phyloP scores from a whole-genome alignment of 2,113 vertebrate species.

The Mystacornis crossleyi region DNA sequence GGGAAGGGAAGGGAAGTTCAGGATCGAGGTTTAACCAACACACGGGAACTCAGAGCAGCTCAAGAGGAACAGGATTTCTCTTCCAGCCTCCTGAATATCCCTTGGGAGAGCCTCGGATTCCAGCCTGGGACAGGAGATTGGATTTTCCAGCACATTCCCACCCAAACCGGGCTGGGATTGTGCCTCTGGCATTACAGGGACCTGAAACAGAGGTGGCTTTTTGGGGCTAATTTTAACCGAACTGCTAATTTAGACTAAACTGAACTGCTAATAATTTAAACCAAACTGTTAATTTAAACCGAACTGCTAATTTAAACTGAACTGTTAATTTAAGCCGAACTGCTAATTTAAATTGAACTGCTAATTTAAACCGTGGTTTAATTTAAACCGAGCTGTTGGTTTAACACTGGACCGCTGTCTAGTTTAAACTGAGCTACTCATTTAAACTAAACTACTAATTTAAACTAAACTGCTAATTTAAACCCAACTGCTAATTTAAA shows the following conservation, averaged over 20 bases:
- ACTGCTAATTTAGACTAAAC: not conserved
- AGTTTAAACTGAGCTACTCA: too few species aligned
- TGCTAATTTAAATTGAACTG: not conserved
- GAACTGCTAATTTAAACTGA: not conserved
- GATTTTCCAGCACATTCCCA: not conserved
- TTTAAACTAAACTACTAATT: too few species aligned
- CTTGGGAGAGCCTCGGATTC: not conserved
- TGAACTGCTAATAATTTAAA: not conserved
- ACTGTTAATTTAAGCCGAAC: too few species aligned
- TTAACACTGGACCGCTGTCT: too few species aligned
- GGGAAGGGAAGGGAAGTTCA: not conserved
- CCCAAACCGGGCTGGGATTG: not conserved
- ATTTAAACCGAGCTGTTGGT: not conserved
- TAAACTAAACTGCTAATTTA: too few species aligned
- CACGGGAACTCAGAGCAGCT: not conserved
- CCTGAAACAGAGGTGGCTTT: not conserved
- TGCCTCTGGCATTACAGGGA: not conserved
- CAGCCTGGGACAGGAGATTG: not conserved
- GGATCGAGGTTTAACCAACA: accelerated
- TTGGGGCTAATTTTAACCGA: not conserved
- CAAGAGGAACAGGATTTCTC: not conserved
- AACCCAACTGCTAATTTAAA: too few species aligned
- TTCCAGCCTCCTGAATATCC: not conserved
- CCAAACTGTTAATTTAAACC: not conserved
- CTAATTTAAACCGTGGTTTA: not conserved